Evolutionary conservation across 2,113 vertebrate species (phyloP), one percentile per base, ranked within the genome.

Genomic region (Kryptolebias marmoratus): DNA sequence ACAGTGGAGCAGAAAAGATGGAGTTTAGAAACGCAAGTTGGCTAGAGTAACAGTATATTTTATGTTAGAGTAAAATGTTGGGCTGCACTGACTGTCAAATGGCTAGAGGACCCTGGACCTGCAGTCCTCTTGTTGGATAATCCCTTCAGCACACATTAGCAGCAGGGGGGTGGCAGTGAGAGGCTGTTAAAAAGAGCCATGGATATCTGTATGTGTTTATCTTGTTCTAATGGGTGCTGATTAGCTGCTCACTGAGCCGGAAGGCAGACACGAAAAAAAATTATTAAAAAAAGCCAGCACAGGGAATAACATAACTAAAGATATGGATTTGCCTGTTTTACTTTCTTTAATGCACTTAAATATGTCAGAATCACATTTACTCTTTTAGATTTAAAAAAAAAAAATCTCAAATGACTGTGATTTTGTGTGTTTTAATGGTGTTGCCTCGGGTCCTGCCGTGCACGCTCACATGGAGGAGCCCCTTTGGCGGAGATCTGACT

Each of bases 201-300:
- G 83, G 87, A 85, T 65, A 87, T 93, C 90, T 93, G 91, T 93
- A 88, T 92, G 90, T 95, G 92, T 89, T 92, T 90, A 92, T 94
- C 89, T 88, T 74, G 69, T 83, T 88, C 81, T 91, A 91, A 94
- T 94, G 92, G 94, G 93, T 85, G 81, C 92, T 95, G 92, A 95
- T 95, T 90, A 93, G 90, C 83, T 80, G 79, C 78, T 77, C 44
- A 59, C 76, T 9, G 71, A 70, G 74, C 50, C 49, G 62, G 52
- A 82, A 63, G 36, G 0, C 60, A 36, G 47, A 11, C 27, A 53
- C 4, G 54, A 75, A 39, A 30, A 39, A 67, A 59, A 45, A 3
- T 22, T 22, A 22, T 22, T 22, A 22, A 22, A 22, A 3, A 42
- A 42, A 58, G 58, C 9, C 10, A 1, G 64, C 4, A 30, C 16